These are phyloP conservation scores for Apodemia hepburni DNA, from an alignment of 2,888 invertebrate genomes.

Conservation along the genomic window DNA sequence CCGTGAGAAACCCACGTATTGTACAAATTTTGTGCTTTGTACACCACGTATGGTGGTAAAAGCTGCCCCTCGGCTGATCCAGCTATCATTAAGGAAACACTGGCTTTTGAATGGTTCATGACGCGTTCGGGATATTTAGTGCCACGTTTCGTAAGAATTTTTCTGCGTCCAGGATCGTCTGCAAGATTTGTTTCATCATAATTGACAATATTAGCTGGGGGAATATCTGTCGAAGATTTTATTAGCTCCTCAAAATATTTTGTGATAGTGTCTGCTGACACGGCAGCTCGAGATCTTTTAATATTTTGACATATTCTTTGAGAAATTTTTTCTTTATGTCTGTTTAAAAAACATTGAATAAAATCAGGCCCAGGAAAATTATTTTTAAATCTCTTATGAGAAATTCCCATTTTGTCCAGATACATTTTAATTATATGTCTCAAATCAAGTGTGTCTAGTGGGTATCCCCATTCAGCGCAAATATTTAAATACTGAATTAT, in stretches of 20 bases:
- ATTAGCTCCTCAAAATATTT: neutral
- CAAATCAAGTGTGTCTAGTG: neutral
- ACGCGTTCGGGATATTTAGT: slow-evolving; percentile 38
- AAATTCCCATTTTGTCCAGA: neutral
- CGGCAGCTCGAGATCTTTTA: neutral
- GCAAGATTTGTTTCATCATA: neutral
- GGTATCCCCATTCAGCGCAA: slow-evolving; percentile 9
- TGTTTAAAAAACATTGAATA: slow-evolving; percentile 18
- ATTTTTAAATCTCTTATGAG: slow-evolving; percentile 9
- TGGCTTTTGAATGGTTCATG: slow-evolving; percentile 36
- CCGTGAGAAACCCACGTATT: slow-evolving; percentile 43
- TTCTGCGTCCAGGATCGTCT: slow-evolving; percentile 26
- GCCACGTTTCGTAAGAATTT: slow-evolving; percentile 34
- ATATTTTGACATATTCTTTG: slow-evolving; percentile 1
- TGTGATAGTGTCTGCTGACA: neutral
- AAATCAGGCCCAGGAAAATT: neutral
- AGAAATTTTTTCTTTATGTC: slow-evolving; percentile 13
- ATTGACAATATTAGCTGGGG: neutral
- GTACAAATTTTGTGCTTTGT: slow-evolving; percentile 38
- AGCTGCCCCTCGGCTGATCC: slow-evolving; percentile 21
- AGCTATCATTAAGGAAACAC: slow-evolving; percentile 45
- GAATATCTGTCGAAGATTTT: neutral
- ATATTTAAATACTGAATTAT: neutral
- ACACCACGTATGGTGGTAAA: slow-evolving; percentile 29
- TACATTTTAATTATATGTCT: slow-evolving; percentile 1